phyloP scores from a whole-genome alignment of 2,888 invertebrate species.

The Diarsia brunnea region DNA sequence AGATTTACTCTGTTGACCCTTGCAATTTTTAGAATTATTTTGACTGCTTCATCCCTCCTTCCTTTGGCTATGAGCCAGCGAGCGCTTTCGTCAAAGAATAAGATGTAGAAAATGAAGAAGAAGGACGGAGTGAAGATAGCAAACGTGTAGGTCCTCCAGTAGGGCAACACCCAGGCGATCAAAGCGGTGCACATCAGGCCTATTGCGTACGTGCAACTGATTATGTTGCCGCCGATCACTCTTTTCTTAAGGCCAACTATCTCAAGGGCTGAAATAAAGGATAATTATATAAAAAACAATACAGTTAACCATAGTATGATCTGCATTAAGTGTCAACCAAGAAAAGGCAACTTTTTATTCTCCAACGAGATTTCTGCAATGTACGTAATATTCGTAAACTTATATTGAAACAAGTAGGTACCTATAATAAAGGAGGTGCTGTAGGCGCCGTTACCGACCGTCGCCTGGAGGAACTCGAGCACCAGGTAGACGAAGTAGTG shows the following conservation, averaged over 20 bases:
- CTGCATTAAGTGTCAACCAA: constrained; percentile 1
- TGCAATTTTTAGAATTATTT: constrained; percentile 87
- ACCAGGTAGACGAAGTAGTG: constrained; percentile 77
- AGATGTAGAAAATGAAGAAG: constrained; percentile 91
- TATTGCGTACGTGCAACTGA: constrained; percentile 92
- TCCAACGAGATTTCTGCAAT: background rate
- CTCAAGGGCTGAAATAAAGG: constrained; percentile 90
- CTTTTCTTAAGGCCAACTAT: constrained; percentile 92
- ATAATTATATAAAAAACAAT: constrained; percentile 10
- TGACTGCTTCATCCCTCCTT: constrained; percentile 87
- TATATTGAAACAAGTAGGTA: constrained; percentile 66
- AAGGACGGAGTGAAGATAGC: constrained; percentile 92
- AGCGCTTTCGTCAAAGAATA: constrained; percentile 92
- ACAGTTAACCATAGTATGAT: background rate
- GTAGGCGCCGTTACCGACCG: constrained; percentile 82
- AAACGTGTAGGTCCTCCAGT: constrained; percentile 92
- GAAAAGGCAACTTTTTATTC: background rate
- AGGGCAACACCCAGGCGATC: constrained; percentile 91
- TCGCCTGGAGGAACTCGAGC: constrained; percentile 83
- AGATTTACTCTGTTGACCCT: constrained; percentile 81
- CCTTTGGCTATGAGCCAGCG: constrained; percentile 93
- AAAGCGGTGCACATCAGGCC: constrained; percentile 92
- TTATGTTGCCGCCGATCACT: constrained; percentile 92
- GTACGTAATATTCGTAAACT: background rate
- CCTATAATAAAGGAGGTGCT: constrained; percentile 88